Evolutionary conservation across 1,140 invertebrate genomes (phyloP), one percentile per base, ranked within the genome.

Genomic region (Apis cerana): DNA sequence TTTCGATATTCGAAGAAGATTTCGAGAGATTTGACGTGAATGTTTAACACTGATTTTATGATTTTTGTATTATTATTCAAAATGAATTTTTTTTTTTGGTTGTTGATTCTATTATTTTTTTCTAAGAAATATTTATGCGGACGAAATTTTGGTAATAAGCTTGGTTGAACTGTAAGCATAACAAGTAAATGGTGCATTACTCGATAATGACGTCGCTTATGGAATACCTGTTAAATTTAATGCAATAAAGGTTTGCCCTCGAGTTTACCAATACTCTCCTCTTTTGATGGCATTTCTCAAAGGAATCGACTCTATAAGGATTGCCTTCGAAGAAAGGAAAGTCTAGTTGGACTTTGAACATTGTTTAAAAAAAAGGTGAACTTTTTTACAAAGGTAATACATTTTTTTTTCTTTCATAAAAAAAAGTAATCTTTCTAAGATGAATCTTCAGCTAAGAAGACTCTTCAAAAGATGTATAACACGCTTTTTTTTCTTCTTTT

Each of bases 181-280:
- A 21, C 50, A 17, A 50, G 50, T 48, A 27, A 11, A 43, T 13
- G 11, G 50, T 10, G 50, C 23, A 27, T 33, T 56, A 65, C 52
- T 13, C 19, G n/a, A n/a, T n/a, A 33, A 59, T 67, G 8, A n/a
- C 50, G 9, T 74, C 70, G 50, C 43, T 67, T 76, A 82, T 68
- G 64, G 58, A 76, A 75, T 43, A 72, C 65, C 72, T 67, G 54
- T 75, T 65, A 82, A 82, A n/a, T 58, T 82, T 75, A 76, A 76
- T 50, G 64, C 50, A 82, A 82, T 76, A 82, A 76, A 65, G 80
- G 72, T 82, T 82, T 69, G 80, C 74, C 80, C 68, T 69, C 64
- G 62, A 76, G 72, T 82, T 82, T 82, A 76, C 80, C 80, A 58
- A 82, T 82, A 82, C 76, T 74, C 72, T 76, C 72, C 56, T 54